Percentiles rank a stretch among this genome's conserved stretches.
Evolutionary conservation across 2,797 vertebrate genomes (phyloP).

Genomic region (Oreochromis mossambicus): DNA sequence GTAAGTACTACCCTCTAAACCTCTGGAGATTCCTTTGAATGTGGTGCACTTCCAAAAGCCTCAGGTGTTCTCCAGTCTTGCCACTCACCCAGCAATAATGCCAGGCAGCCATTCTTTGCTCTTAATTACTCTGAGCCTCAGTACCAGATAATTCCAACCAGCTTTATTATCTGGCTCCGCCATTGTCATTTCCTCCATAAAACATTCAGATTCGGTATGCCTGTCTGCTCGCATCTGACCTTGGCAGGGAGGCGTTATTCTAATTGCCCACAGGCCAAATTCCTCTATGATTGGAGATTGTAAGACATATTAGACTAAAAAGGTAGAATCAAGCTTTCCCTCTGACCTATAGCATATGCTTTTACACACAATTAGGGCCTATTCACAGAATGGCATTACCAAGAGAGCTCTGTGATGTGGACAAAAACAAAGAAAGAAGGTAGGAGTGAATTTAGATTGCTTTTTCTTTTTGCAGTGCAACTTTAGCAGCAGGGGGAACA

Average conservation of each 20-base stretch:
- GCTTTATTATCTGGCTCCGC: slow-evolving; percentile 24
- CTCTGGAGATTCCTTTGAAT: slow-evolving; percentile 33
- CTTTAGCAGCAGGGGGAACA: neutral
- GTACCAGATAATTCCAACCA: slow-evolving; percentile 41
- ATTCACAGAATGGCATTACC: neutral
- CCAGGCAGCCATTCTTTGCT: slow-evolving; percentile 19
- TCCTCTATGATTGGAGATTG: slow-evolving; percentile 12
- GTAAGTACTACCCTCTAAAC: neutral
- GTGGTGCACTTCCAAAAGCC: slow-evolving; percentile 42
- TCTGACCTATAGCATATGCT: neutral
- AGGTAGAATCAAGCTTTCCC: neutral
- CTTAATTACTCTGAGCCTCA: slow-evolving; percentile 54
- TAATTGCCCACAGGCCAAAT: slow-evolving; percentile 23
- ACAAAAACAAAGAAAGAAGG: neutral
- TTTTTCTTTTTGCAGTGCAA: neutral
- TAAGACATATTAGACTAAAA: slow-evolving; percentile 2
- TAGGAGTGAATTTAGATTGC: neutral
- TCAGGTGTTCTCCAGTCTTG: slow-evolving; percentile 62
- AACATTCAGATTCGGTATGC: slow-evolving; percentile 43
- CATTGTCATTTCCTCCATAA: slow-evolving; percentile 38
- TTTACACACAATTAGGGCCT: neutral
- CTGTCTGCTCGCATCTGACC: slow-evolving; percentile 18
- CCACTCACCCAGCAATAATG: slow-evolving; percentile 60
- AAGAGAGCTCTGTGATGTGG: neutral
- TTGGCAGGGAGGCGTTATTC: slow-evolving; percentile 8